Percentiles rank a stretch among this genome's conserved stretches.
phyloP scores from a whole-genome alignment of 2,888 invertebrate species.

The Seira musarum region DNA sequence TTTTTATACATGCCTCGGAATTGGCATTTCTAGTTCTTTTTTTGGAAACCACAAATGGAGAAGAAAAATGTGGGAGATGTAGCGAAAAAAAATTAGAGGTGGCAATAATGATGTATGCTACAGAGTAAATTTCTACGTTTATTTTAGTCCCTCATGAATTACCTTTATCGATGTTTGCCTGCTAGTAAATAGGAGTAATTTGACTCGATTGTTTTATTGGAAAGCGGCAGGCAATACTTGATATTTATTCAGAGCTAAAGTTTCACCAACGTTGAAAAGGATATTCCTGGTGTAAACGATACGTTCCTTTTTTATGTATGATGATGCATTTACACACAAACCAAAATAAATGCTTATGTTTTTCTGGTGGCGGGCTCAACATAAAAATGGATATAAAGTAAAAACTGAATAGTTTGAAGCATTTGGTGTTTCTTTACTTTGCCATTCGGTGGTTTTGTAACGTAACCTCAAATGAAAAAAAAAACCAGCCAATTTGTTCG shows the following conservation, averaged over 20 bases:
- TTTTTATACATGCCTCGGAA: conserved; percentile 7
- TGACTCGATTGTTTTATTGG: conserved; percentile 21
- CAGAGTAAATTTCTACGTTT: not conserved
- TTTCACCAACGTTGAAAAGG: not conserved
- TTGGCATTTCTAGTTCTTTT: not conserved
- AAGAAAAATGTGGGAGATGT: conserved; percentile 18
- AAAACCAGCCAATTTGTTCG: conserved; percentile 25
- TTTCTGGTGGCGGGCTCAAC: too few relatives aligned
- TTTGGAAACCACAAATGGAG: not conserved
- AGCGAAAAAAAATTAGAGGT: conserved; percentile 17
- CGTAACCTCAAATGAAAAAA: not conserved
- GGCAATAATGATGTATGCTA: conserved; percentile 10
- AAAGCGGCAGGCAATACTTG: conserved; percentile 1
- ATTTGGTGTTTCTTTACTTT: too few relatives aligned
- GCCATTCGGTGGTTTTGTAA: too few relatives aligned
- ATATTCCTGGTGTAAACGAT: not conserved
- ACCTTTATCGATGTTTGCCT: conserved; percentile 13
- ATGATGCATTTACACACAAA: conserved; percentile 6
- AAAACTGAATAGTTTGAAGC: too few relatives aligned
- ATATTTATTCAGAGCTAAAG: not conserved
- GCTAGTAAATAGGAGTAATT: conserved; percentile 2
- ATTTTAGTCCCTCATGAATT: not conserved
- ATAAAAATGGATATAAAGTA: too few relatives aligned
- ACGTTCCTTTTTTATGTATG: not conserved
- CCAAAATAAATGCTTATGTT: not conserved